Conservation (phyloP, 2,797 vertebrate genomes). For the Erpetoichthys calabaricus region DNA sequence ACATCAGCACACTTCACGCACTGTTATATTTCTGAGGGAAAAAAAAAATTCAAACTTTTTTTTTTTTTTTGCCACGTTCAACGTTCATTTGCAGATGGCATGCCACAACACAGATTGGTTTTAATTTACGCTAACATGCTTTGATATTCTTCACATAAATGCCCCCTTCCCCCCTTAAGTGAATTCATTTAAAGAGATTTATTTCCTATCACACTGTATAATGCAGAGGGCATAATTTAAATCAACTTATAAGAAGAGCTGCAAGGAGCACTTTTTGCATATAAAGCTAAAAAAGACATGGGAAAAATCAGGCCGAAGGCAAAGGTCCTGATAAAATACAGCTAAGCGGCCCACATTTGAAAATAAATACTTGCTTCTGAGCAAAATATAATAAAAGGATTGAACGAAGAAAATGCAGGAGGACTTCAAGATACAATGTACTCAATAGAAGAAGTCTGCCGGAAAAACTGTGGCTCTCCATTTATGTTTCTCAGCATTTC, state of each 20-base stretch:
- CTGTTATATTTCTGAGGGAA: slow-evolving; percentile 3
- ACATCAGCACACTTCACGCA: background rate
- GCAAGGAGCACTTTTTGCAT: slow-evolving; percentile 34
- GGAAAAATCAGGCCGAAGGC: slow-evolving; percentile 27
- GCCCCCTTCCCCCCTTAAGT: slow-evolving; percentile 25
- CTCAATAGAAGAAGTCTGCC: too few relatives aligned
- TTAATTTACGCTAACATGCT: slow-evolving; percentile 57
- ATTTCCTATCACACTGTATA: slow-evolving; percentile 52
- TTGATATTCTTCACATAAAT: slow-evolving; percentile 26
- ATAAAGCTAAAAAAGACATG: slow-evolving; percentile 32
- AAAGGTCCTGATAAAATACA: slow-evolving; percentile 23
- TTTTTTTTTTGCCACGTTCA: slow-evolving; percentile 11
- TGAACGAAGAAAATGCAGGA: too few relatives aligned
- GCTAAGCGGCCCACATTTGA: too few relatives aligned
- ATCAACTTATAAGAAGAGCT: slow-evolving; percentile 49
- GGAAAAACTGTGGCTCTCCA: too few relatives aligned
- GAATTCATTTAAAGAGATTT: slow-evolving; percentile 54
- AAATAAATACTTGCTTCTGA: too few relatives aligned
- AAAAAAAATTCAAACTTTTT: slow-evolving; percentile 5
- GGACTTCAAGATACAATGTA: too few relatives aligned
- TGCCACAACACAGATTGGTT: slow-evolving; percentile 25
- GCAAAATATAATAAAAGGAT: too few relatives aligned
- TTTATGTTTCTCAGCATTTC: too few relatives aligned
- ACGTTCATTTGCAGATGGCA: slow-evolving; percentile 1
- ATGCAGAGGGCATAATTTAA: slow-evolving; percentile 48